A percentile compares a stretch with the other conserved stretches of the same genome.
phyloP scores from a whole-genome alignment of 2,888 invertebrate species.

The Nematopogon swammerdamellus region DNA sequence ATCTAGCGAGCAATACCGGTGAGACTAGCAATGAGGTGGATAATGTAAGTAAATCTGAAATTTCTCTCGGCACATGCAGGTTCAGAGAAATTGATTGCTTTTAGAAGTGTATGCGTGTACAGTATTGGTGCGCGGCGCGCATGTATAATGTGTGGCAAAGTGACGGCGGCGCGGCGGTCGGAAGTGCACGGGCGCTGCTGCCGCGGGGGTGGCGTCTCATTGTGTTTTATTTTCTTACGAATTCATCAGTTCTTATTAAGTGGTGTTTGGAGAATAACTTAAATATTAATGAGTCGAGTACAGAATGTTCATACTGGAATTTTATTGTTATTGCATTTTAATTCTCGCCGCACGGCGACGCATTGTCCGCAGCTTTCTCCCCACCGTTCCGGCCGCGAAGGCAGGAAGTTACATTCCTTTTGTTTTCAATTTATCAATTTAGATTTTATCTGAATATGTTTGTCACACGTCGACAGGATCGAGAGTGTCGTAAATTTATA shows the following conservation, averaged over 20 bases:
- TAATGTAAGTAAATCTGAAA: no score
- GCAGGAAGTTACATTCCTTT: constrained; percentile 40
- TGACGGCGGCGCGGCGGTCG: background rate
- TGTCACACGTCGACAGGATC: background rate
- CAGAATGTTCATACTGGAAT: constrained; percentile 53
- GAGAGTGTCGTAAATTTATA: background rate
- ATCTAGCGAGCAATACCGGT: no score
- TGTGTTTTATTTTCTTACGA: constrained; percentile 52
- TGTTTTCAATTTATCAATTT: constrained; percentile 15
- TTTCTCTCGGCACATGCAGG: no score
- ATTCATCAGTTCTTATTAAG: constrained; percentile 58
- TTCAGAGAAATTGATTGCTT: no score
- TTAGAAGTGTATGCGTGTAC: no score
- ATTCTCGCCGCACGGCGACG: constrained; percentile 41
- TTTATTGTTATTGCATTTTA: constrained; percentile 57
- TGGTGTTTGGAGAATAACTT: constrained; percentile 55
- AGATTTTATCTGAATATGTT: background rate
- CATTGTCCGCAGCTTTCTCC: constrained; percentile 28
- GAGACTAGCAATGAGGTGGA: no score
- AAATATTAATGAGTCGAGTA: constrained; percentile 22
- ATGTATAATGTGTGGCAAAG: no score
- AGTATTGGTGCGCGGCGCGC: no score
- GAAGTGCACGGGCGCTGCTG: no score
- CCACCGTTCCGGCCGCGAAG: constrained; percentile 35
- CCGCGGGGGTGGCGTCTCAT: constrained; percentile 27